Base-by-base conservation (phyloP, 37 sponge, comb jelly and placozoan species). In the Axinella damicornis region DNA sequence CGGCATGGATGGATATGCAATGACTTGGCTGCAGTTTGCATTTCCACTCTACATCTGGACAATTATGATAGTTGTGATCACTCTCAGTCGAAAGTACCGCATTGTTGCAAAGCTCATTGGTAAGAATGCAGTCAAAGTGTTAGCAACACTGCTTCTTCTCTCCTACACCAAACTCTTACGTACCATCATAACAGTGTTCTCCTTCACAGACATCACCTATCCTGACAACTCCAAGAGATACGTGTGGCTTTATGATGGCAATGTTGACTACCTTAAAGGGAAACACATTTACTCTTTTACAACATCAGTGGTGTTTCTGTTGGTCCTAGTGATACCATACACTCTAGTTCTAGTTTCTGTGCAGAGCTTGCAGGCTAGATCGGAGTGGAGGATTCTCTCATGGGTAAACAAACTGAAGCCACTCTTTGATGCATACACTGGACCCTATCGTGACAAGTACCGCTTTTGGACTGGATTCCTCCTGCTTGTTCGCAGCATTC, bases 121-220 rank as follows among this genome's bases (percentile, higher is more conserved):
- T 38, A 59, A 41, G 22, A 77, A 87, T 65, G 71, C 73, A 27
- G 73, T 87, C 20, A 34, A 58, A n/a, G 76, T 87, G 0, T 54
- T 87, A 24, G 73, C 87, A 22, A 87, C 87, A 0, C 25, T 87
- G 18, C 38, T 87, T 5, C 73, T 77, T 0, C 87, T 87, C 5
- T 79, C 87, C 1, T 74, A 52, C 20, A 53, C 71, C 19, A 87
- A 87, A 46, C 27, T 87, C 6, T 20, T 72, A 14, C 71, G 86
- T n/a, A 69, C 78, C 27, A 46, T 74, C 53, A 84, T 84, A 20
- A 24, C 64, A 9, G 66, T 39, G 16, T 58, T 73, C 0, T 53
- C 55, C 16, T 80, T 27, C 21, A 40, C 34, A 30, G 32, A n/a
- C 41, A 18, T 80, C 33, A 9, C 18, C 9, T 54, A 46, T 12